Evolutionary conservation across 1,140 invertebrate species (phyloP), one percentile per base, ranked within the genome.

Genomic region (Macrobrachium nipponense): DNA sequence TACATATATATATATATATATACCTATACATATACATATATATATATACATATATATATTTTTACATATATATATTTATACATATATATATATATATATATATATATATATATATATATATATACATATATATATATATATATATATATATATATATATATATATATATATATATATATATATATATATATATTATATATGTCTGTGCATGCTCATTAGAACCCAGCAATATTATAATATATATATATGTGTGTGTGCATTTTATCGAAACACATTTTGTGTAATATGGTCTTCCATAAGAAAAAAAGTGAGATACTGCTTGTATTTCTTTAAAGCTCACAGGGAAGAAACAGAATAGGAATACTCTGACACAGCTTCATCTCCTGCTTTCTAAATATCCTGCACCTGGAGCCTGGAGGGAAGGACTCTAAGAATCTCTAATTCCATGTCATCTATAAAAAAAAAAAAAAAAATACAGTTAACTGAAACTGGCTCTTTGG

Each of bases 61-160:
- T 18, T 0, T 73, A 18, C 43, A 15, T 73, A 14, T 73, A 36
- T 43, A 20, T 7, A 73, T 20, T 8, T 43, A 36, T 73, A 14
- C 43, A 73, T 15, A 8, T 17, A 23, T 73, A 18, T 27, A 8
- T 36, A 36, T 36, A 36, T 36, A 36, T 36, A 36, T 36, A 36
- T 36, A 36, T 36, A 36, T 36, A 36, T 36, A 36, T 36, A 36
- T 36, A 36, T 36, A 36, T 36, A 36, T 36, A 36, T 36, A 36
- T 36, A 36, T 62, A 36, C 4, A 61, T 17, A 66, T 72, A 72
- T 72, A 27, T 72, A 72, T n/a, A 75, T 27, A 75, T 75, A 75
- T 75, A 75, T 75, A 75, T 75, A 75, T 43, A 75, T 75, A 75
- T 75, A 75, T 75, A 75, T 75, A 75, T 75, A 75, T 75, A 75